Base-by-base conservation (phyloP, 2,113 vertebrate species). In the Vombatus ursinus region DNA sequence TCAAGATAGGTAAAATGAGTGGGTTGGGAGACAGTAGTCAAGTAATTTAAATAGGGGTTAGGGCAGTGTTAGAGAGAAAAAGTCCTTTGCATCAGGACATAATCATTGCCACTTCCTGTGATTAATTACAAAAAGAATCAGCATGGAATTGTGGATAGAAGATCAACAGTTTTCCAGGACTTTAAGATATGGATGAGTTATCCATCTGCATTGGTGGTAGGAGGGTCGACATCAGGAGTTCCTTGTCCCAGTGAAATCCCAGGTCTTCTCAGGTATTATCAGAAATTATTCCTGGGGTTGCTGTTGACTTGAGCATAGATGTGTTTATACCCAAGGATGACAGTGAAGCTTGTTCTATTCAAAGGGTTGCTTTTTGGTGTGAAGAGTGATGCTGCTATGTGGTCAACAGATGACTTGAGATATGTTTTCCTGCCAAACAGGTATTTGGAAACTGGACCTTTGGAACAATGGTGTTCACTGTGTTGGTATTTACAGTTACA, bases 361-460 rank as follows among this genome's bases (percentile, higher is more conserved):
- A 49, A 1, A 84, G 16, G 19, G n/a, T 84, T 54, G n/a, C 24
- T 50, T 2, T 90, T 50, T 51, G 96, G 16, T 48, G 48, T n/a
- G 22, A 9, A 8, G 57, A 84, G 8, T 37, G 6, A 0, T 16
- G 50, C 0, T 48, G 19, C 1, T 24, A 0, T 50, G 7, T 44
- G 94, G 23, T 22, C 52, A 89, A 0, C 49, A 90, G 24, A 96
- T 91, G 91, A 53, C 57, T 96, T 95, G 94, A 95, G 84, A 6
- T 51, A 8, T 0, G 96, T 96, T 97, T 97, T 93, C 52, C 93
- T 95, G 31, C 52, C 37, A 1, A 90, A 54, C 98, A 99, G 99
- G 98, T 99, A 98, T 99, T 99, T 98, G 99, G 99, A 97, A 99
- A 99, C 96, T 99, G 99, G 99, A 99, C 99, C 0, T 99, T 99